A percentile compares a stretch with the other conserved stretches of the same genome.
These are phyloP conservation scores for Typhlichthys eigenmanni DNA, from an alignment of 2,797 vertebrate genomes.

Conservation along the genomic window DNA sequence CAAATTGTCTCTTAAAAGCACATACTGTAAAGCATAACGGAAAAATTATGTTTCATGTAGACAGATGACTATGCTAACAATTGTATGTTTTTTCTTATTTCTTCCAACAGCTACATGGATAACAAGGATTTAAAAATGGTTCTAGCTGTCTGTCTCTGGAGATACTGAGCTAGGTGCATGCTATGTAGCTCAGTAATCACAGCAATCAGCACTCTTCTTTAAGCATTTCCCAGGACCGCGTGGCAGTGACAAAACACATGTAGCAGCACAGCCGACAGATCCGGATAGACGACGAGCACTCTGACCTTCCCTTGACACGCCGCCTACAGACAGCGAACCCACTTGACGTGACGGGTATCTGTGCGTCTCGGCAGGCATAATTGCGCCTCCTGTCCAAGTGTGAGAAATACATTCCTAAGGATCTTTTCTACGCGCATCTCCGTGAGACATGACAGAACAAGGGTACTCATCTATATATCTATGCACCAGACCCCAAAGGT, in stretches of 20 bases:
- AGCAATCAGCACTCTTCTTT: constrained; percentile 69
- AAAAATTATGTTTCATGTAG: background rate
- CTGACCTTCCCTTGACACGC: constrained; percentile 80
- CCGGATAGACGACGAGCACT: constrained; percentile 80
- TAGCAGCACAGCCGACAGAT: constrained; percentile 72
- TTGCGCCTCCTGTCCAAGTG: constrained; percentile 78
- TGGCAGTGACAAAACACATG: constrained; percentile 70
- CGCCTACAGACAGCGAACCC: constrained; percentile 77
- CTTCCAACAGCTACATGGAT: constrained; percentile 23
- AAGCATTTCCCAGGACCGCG: constrained; percentile 57
- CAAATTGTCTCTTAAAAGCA: background rate
- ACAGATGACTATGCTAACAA: background rate
- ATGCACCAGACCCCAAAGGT: constrained; percentile 73
- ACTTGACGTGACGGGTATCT: constrained; percentile 77
- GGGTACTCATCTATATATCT: constrained; percentile 71
- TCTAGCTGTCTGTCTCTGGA: constrained; percentile 25
- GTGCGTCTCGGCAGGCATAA: constrained; percentile 76
- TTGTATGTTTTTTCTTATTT: constrained; percentile 15
- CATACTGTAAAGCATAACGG: background rate
- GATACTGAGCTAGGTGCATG: constrained; percentile 23
- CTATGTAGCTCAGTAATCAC: constrained; percentile 54
- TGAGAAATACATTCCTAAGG: constrained; percentile 78
- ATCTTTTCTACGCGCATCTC: constrained; percentile 77
- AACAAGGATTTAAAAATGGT: constrained; percentile 6
- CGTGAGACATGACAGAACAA: constrained; percentile 73